phyloP scores from a whole-genome alignment of 2,113 vertebrate species.

The Nannospalax galili region DNA sequence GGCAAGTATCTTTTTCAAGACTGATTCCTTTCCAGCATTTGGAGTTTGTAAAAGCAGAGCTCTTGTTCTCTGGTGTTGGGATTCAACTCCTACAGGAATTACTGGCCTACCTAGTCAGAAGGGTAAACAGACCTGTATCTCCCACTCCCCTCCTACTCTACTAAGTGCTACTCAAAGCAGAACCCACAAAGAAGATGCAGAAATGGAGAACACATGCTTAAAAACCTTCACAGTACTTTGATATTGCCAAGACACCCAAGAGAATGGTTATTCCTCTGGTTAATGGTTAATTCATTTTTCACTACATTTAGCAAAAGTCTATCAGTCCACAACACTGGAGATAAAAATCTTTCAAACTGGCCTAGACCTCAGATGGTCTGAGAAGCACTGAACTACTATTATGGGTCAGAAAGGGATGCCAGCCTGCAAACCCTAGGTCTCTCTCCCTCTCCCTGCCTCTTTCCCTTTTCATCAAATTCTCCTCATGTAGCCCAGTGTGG shows the following conservation, averaged over 20 bases:
- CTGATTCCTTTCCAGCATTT: background rate
- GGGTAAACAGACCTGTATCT: background rate
- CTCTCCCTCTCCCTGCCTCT: accelerated
- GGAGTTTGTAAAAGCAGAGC: background rate
- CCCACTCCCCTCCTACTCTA: too few species aligned
- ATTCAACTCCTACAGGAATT: background rate
- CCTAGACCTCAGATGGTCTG: background rate
- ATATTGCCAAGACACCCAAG: background rate
- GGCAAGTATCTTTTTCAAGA: background rate
- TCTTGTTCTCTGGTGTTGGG: background rate
- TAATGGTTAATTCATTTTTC: background rate
- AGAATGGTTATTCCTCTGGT: background rate
- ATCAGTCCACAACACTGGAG: background rate
- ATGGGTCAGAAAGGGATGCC: background rate
- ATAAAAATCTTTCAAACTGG: background rate
- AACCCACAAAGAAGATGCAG: background rate
- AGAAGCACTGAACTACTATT: accelerated
- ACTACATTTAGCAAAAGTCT: background rate
- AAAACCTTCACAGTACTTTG: background rate
- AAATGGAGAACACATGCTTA: background rate
- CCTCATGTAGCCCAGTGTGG: background rate
- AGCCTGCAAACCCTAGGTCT: background rate
- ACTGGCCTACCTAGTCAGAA: background rate
- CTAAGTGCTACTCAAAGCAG: background rate
- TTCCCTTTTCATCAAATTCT: too few species aligned